Base-by-base conservation (phyloP, 2,113 vertebrate genomes). In the Alethe castanea region DNA sequence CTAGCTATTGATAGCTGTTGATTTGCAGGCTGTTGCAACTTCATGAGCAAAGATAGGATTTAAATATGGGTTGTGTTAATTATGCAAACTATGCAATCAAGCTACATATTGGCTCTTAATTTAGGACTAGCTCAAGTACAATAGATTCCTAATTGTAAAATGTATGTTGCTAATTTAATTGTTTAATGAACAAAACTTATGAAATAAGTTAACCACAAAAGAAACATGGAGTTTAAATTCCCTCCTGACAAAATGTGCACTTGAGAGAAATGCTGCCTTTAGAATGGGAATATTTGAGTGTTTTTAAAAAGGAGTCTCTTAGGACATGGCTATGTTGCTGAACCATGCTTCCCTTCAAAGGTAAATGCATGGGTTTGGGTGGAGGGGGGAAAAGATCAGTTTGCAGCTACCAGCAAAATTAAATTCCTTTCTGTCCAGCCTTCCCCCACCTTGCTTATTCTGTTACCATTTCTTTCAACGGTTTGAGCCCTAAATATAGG, bases 61-160 rank as follows among this genome's bases (percentile, higher is more conserved):
- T 62, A 61, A 81, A 79, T 29, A 42, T 42, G 22, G 56, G 19
- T 67, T 73, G 16, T 33, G 8, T 64, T 82, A 77, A 91, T 85
- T 93, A 95, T 70, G 47, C 47, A 77, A 95, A 66, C 47, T 80
- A 56, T 23, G 18, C 56, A 86, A 90, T 88, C 79, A 66, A 64
- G 60, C 56, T 83, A 23, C 66, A 70, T 24, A 73, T 52, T 81
- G 59, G 6, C 29, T 38, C 62, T 25, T 82, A 48, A 83, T 90
- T 83, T 77, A 86, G 52, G 40, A 80, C 29, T 66, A 60, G 38
- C 24, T 88, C 24, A 81, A 90, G 31, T 29, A 83, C 50, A 81
- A 38, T 44, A 70, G 20, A 44, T n/a, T 38, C 44, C 19, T 93
- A 92, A 86, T 83, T 62, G 36, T 60, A 36, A 82, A 70, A 93